These are phyloP conservation scores for Heliconius nattereri DNA, from an alignment of 1,140 invertebrate genomes.

Conservation along the genomic window DNA sequence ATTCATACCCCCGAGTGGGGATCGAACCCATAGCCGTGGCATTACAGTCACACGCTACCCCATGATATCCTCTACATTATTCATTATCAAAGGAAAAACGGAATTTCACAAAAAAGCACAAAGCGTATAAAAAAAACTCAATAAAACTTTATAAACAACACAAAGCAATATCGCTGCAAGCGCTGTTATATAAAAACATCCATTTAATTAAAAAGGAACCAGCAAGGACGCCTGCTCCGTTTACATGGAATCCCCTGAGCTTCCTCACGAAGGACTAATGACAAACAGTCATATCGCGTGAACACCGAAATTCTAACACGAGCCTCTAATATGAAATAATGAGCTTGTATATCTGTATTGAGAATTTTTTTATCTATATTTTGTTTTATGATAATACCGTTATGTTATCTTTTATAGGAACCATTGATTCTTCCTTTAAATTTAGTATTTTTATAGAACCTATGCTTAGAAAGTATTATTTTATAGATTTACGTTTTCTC, in stretches of 20 bases:
- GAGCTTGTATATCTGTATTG: not conserved
- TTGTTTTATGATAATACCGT: not conserved
- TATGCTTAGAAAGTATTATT: too few relatives aligned
- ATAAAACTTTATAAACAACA: slow-evolving; percentile 13
- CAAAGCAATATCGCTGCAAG: slow-evolving; percentile 19
- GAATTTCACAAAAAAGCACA: not conserved
- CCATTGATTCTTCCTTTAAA: not conserved
- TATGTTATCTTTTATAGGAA: not conserved
- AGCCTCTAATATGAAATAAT: not conserved
- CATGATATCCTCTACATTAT: not conserved
- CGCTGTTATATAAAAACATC: slow-evolving; percentile 21
- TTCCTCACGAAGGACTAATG: slow-evolving; percentile 32
- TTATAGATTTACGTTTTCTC: too few relatives aligned
- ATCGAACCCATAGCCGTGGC: too few relatives aligned
- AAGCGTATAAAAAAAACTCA: not conserved
- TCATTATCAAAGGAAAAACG: not conserved
- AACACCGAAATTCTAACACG: slow-evolving; percentile 27
- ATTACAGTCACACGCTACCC: too few relatives aligned
- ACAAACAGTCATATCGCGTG: slow-evolving; percentile 37
- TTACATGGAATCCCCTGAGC: slow-evolving; percentile 35
- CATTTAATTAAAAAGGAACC: slow-evolving; percentile 34
- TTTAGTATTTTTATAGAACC: not conserved
- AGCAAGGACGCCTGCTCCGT: slow-evolving; percentile 21
- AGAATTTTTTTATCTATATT: not conserved
- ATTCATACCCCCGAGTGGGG: too few relatives aligned